phyloP scores from a whole-genome alignment of 2,888 invertebrate species.

The Hipparchia sbordonii region DNA sequence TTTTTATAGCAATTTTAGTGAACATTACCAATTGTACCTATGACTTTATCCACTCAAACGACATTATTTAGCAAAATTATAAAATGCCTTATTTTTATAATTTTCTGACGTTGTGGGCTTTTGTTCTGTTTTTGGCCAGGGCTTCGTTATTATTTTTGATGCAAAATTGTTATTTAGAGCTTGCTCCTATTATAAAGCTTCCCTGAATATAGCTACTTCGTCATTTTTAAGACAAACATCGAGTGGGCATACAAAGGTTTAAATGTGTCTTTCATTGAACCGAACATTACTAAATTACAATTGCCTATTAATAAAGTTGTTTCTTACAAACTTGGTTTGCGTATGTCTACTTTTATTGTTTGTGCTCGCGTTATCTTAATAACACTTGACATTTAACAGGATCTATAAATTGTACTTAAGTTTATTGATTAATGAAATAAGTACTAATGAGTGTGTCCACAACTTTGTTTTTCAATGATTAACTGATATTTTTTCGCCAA shows the following conservation, averaged over 20 bases:
- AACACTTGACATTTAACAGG: constrained; percentile 7
- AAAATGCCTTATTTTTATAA: neutral
- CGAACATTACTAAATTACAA: neutral
- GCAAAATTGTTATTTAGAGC: neutral
- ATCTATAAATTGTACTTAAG: neutral
- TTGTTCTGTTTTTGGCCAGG: neutral
- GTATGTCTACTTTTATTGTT: neutral
- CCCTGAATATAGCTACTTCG: neutral
- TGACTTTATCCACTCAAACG: neutral
- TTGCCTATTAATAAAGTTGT: neutral
- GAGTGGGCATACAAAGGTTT: neutral
- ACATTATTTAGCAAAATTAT: neutral
- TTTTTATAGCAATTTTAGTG: neutral
- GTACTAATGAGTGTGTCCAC: neutral
- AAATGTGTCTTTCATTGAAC: neutral
- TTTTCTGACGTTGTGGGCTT: too few relatives aligned
- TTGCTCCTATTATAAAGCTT: neutral
- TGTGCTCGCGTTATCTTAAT: constrained; percentile 3
- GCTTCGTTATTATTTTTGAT: neutral
- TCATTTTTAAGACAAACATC: neutral
- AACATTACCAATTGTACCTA: neutral
- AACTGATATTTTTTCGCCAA: neutral
- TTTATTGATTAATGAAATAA: neutral
- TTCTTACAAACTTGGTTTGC: neutral
- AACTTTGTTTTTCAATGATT: neutral